Percentiles rank a stretch among this genome's conserved stretches.
Evolutionary conservation across 1,140 invertebrate genomes (phyloP).

Genomic region (Drosophila sucinea): DNA sequence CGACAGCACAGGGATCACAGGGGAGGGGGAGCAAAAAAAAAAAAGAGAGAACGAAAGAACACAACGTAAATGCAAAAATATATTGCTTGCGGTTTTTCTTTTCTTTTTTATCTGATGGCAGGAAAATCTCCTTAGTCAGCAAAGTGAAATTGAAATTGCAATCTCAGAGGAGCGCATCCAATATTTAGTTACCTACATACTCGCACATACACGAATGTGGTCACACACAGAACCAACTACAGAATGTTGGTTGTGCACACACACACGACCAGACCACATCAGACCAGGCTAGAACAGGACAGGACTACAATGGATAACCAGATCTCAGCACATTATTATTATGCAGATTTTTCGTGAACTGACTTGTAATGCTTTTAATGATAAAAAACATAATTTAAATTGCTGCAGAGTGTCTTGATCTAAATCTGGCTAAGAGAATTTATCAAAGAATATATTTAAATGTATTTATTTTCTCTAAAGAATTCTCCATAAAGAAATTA

Average conservation of each 20-base stretch:
- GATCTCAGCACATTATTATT: conserved; percentile 9
- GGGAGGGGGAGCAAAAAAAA: neutral
- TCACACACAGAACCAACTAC: neutral
- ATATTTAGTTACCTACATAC: conserved; percentile 5
- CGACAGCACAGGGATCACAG: neutral
- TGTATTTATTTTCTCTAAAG: no score
- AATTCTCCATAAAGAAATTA: no score
- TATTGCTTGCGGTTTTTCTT: conserved; percentile 30
- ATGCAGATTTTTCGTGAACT: neutral
- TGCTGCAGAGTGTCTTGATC: neutral
- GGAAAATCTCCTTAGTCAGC: conserved; percentile 45
- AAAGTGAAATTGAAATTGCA: conserved; percentile 55
- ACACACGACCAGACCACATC: no score
- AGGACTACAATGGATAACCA: neutral
- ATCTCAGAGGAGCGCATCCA: conserved; percentile 18
- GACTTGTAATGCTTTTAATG: neutral
- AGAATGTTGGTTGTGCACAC: neutral
- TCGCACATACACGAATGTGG: neutral
- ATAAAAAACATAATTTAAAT: neutral
- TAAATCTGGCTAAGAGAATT: no score
- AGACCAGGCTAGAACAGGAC: no score
- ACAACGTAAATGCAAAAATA: conserved; percentile 37
- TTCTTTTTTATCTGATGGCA: conserved; percentile 16
- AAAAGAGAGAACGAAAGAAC: conserved; percentile 16
- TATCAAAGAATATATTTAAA: no score